Evolutionary conservation across 2,113 vertebrate species (phyloP), one percentile per base, ranked within the genome.

Genomic region (Aegithalos caudatus): DNA sequence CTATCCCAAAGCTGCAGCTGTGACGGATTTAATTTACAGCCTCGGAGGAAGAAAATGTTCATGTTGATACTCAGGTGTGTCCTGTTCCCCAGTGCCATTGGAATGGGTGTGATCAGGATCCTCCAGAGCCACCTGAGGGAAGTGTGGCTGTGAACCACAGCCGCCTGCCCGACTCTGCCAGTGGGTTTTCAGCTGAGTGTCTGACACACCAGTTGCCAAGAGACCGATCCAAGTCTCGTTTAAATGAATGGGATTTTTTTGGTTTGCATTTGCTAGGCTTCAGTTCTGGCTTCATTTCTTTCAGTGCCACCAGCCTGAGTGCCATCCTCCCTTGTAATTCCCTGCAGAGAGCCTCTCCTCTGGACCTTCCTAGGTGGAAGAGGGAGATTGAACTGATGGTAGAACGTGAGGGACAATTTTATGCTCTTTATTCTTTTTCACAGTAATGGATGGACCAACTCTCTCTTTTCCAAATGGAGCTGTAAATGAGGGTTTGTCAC

Each of bases 191-290:
- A 42, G 76, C 86, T 14, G 33, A 93, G 45, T 62, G 60, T 92
- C 80, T 95, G 82, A 69, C 82, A 74, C 67, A 50, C 53, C n/a
- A 45, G 70, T 74, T 94, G 90, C 88, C 94, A 96, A 81, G 42
- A 78, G 82, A 51, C 57, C 0, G 65, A 84, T 95, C 84, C 91
- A 97, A 95, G 69, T 67, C 78, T 74, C 53, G 20, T 96, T 84
- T 88, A 57, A 86, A 84, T 72, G 72, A 96, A 92, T 84, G 88
- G 72, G 88, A 62, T 77, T 94, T 94, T 90, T 94, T 79, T n/a
- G n/a, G 81, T 44, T 60, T 81, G 76, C 15, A 0, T 78, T 95
- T 92, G 69, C 64, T 88, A 74, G 72, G 76, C 42, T 94, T 71
- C 42, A 38, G 40, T 53, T 71, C 80, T 86, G 90, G 48, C 56